Conservation (phyloP, 2,888 invertebrate species). For the Luperina nickerlii region DNA sequence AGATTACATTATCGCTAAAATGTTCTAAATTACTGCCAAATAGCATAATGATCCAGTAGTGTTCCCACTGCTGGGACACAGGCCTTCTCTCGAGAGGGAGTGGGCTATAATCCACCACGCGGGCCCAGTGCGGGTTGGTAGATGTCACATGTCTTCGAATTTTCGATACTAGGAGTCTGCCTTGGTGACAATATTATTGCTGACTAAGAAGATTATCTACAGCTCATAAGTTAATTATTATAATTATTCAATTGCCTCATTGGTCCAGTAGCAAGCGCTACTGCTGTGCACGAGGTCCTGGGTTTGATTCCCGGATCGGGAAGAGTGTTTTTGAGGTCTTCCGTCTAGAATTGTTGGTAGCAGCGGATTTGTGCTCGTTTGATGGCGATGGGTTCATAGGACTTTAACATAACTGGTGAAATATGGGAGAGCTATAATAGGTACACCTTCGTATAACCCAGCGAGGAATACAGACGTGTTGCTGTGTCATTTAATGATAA, state of each 20-base stretch:
- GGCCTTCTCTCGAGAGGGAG: background rate
- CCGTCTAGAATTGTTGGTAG: background rate
- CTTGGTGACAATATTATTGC: background rate
- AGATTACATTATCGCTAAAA: background rate
- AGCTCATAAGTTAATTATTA: background rate
- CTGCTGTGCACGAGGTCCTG: background rate
- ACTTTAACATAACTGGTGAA: background rate
- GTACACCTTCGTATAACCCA: background rate
- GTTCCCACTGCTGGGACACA: background rate
- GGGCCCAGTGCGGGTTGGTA: no score
- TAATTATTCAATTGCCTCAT: background rate
- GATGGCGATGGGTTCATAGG: background rate
- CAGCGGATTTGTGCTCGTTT: background rate
- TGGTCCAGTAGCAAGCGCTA: background rate
- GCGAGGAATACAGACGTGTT: background rate
- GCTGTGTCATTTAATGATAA: background rate
- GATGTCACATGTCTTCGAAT: no score
- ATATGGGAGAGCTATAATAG: background rate
- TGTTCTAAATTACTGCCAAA: background rate
- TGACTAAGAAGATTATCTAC: no score
- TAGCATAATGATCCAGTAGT: background rate
- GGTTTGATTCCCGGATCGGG: background rate
- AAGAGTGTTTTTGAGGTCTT: background rate
- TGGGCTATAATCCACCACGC: no score
- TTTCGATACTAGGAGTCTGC: background rate